Evolutionary conservation across 2,113 vertebrate species (phyloP).

Genomic region (Pachypanchax playfairii): DNA sequence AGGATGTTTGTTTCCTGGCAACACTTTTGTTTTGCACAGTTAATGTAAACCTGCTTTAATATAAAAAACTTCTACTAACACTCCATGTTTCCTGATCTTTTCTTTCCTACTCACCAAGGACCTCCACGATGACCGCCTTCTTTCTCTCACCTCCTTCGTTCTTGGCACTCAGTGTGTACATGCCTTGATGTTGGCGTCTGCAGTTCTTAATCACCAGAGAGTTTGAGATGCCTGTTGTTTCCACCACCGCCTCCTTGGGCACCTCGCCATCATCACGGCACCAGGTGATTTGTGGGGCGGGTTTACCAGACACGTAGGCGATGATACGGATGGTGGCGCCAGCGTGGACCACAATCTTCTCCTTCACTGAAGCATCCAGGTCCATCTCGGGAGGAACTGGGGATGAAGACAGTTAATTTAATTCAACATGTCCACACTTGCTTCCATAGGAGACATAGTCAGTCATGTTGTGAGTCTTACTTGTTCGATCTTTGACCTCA

Average conservation of each 20-base stretch:
- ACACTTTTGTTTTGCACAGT: too few relatives aligned
- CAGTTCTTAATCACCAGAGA: conserved; percentile 96
- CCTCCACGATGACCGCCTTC: conserved; percentile 95
- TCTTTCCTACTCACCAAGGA: conserved; percentile 86
- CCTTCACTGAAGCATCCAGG: conserved; percentile 92
- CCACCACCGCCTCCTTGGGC: conserved; percentile 90
- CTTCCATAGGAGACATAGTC: background rate
- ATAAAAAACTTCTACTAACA: too few relatives aligned
- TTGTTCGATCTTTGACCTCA: conserved; percentile 95
- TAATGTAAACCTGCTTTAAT: too few relatives aligned
- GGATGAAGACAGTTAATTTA: background rate
- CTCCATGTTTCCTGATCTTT: background rate
- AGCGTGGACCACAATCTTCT: conserved; percentile 96
- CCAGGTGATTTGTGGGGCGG: conserved; percentile 90
- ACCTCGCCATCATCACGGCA: conserved; percentile 86
- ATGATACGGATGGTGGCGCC: conserved; percentile 96
- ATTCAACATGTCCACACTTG: background rate
- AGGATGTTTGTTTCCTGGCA: background rate
- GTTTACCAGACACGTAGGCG: conserved; percentile 97
- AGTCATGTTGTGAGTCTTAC: conserved; percentile 73
- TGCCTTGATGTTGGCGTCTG: conserved; percentile 90
- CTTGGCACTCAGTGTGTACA: conserved; percentile 95
- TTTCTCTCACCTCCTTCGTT: conserved; percentile 94
- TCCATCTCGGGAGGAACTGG: conserved; percentile 93
- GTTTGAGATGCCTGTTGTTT: conserved; percentile 94